Evolutionary conservation across 1,140 invertebrate genomes (phyloP), one percentile per base, ranked within the genome.

Genomic region (Drosophila ogumai): DNA sequence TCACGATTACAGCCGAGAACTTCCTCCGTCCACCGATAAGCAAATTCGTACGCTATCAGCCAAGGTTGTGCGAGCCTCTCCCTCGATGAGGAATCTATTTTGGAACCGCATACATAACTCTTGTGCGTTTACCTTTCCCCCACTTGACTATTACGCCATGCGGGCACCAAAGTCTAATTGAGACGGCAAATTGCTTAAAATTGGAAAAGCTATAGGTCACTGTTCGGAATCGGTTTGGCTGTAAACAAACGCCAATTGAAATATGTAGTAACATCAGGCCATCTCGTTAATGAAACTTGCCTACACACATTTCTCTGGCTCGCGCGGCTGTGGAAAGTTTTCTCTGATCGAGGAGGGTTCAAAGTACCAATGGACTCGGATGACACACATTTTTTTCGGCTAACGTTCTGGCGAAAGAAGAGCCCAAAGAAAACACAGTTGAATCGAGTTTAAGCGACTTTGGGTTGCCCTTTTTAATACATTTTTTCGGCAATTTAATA

Each of bases 321-420:
- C 31, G 56, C n/a, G 22, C 56, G 44, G 47, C 47, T 32, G 73
- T 88, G 75, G 75, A 87, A 86, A 86, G 79, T 86, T 86, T 68
- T 73, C 22, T 49, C 17, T 31, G 34, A 44, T 43, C 10, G 34
- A 4, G 3, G 15, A n/a, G 59, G 55, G 79, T 87, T 81, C 78
- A 81, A 77, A 86, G 79, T 78, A 72, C 79, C 43, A 57, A 60
- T 71, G 40, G 46, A 38, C 59, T 50, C 38, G 54, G 19, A 34
- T 68, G 75, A 64, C 68, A 63, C 67, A 69, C 68, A 61, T 82
- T 56, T 82, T 49, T 50, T 69, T 75, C 50, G 57, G 65, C 50
- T 46, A 63, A 64, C 22, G 57, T 74, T 74, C 71, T 74, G 36
- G 5, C 12, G 46, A 87, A 82, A 79, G 59, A 72, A 75, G 65